Evolutionary conservation across 2,888 invertebrate genomes (phyloP).

Genomic region (Gasteruption jaculator): DNA sequence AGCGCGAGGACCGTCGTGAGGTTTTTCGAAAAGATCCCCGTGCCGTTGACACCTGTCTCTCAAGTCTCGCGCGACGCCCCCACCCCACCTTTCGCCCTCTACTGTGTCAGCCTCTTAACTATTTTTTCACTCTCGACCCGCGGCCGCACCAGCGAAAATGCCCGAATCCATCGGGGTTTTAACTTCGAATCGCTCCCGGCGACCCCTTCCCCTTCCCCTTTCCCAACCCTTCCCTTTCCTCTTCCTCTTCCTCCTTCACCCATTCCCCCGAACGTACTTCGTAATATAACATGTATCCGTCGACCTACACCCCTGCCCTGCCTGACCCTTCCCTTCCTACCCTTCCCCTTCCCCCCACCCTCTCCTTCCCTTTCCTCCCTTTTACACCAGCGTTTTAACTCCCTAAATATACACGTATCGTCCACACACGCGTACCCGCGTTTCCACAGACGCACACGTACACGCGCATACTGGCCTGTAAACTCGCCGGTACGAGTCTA

Average conservation of each 20-base stretch:
- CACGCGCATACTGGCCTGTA: no score
- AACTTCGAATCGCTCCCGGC: slow-evolving; percentile 33
- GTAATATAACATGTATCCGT: slow-evolving; percentile 8
- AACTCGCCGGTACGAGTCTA: no score
- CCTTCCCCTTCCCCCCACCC: not conserved
- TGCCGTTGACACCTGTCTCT: slow-evolving; percentile 50
- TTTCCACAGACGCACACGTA: no score
- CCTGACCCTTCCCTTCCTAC: no score
- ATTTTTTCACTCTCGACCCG: slow-evolving; percentile 44
- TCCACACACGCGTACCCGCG: no score
- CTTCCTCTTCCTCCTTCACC: slow-evolving; percentile 3
- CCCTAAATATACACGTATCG: no score
- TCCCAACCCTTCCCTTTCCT: slow-evolving; percentile 3
- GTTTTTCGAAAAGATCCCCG: slow-evolving; percentile 31
- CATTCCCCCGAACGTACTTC: not conserved
- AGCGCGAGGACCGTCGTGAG: slow-evolving; percentile 15
- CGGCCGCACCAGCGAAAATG: slow-evolving; percentile 40
- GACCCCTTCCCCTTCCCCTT: slow-evolving; percentile 21
- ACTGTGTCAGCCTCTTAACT: slow-evolving; percentile 49
- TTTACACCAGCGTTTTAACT: no score
- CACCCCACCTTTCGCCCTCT: slow-evolving; percentile 49
- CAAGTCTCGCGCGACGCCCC: slow-evolving; percentile 41
- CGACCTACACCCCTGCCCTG: no score
- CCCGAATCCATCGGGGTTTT: slow-evolving; percentile 40
- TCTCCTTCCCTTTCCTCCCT: no score